Base-by-base conservation (phyloP, 2,797 vertebrate genomes). In the Gallinago stenura region DNA sequence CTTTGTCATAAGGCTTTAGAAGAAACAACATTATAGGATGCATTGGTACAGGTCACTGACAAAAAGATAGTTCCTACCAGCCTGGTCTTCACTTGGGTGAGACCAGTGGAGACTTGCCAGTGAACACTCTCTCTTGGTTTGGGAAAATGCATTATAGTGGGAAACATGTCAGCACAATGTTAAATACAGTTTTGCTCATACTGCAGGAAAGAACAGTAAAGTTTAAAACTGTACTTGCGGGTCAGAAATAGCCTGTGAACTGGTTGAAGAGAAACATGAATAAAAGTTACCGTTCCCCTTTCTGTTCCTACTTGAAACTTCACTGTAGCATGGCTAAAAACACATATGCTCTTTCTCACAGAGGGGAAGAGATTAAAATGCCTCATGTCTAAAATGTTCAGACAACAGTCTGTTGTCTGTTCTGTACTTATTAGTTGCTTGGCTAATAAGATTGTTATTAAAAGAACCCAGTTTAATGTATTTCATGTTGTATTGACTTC, bases 401-500 rank as follows among this genome's bases (percentile, higher is more conserved):
- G 91, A 78, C 57, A 93, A 60, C 39, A 91, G 18, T 50, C 37
- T 94, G 78, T 72, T 61, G 35, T 86, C 78, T 58, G 10, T 75
- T 93, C 46, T 0, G 0, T 43, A 69, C 50, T 65, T 80, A 51
- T 8, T 83, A 85, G 61, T 69, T 85, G n/a, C 75, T 90, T 76
- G 56, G 77, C n/a, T 83, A 92, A 85, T 54, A 83, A 92, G 50
- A n/a, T 71, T 90, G 89, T 90, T 94, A 72, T 77, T 93, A 85
- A 91, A 96, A 80, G 37, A 93, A 87, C 15, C 12, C 72, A 77
- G 50, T 73, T 84, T 68, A 83, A 71, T 76, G 61, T 76, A 69
- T 94, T 69, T 89, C 66, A 85, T 57, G 45, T 60, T 87, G 65
- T 78, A 91, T 77, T 96, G 95, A 94, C 54, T 96, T 88, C 48